Conservation (phyloP, 2,113 vertebrate species). For the Gymnarchus niloticus region DNA sequence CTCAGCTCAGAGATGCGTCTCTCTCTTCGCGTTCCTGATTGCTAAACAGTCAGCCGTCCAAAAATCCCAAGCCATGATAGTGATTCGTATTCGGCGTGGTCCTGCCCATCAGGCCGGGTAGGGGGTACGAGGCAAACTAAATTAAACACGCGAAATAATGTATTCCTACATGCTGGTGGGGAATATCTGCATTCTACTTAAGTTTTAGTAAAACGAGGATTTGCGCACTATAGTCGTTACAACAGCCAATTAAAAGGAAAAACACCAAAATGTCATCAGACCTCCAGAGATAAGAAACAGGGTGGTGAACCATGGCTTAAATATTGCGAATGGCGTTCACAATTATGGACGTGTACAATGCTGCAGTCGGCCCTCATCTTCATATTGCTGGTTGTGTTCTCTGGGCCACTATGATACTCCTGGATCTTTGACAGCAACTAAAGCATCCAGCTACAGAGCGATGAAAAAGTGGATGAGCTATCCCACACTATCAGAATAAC, state of each 20-base stretch:
- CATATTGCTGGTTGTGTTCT: background rate
- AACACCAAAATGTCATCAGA: background rate
- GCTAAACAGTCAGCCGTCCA: conserved; percentile 7
- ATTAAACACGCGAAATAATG: background rate
- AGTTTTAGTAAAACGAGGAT: background rate
- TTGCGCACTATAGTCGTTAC: background rate
- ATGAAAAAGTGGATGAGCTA: background rate
- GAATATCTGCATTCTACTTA: background rate
- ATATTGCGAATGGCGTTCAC: no score
- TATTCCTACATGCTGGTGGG: background rate
- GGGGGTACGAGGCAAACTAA: background rate
- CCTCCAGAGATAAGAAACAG: background rate
- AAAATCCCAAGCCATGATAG: conserved; percentile 1
- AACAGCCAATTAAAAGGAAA: background rate
- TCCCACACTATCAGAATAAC: background rate
- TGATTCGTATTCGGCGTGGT: conserved; percentile 11
- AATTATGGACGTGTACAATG: background rate
- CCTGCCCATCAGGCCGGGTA: background rate
- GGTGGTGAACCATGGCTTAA: no score
- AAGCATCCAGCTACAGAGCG: background rate
- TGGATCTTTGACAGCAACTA: background rate
- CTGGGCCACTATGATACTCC: background rate
- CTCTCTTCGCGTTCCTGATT: conserved; percentile 21
- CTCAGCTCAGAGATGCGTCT: conserved; percentile 44
- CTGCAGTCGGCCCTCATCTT: background rate